Evolutionary conservation across 2,113 vertebrate genomes (phyloP).

Genomic region (Hipposideros armiger): DNA sequence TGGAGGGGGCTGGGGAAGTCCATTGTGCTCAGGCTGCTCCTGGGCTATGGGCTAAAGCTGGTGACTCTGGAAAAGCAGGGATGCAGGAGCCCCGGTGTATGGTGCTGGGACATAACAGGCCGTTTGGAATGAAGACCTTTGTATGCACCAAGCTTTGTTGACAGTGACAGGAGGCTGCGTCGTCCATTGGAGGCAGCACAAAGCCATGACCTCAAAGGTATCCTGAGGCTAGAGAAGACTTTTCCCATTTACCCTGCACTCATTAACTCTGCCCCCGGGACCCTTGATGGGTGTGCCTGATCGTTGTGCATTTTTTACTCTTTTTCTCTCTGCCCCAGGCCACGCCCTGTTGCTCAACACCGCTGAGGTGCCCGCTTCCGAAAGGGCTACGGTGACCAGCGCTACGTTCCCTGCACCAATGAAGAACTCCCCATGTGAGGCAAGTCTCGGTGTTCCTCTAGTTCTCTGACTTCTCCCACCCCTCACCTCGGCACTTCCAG

Average conservation of each 20-base stretch:
- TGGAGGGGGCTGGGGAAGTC: no score
- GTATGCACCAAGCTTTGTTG: background rate
- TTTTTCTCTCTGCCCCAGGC: constrained; percentile 85
- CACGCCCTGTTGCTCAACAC: constrained; percentile 91
- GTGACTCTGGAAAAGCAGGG: background rate
- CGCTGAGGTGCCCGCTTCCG: constrained; percentile 86
- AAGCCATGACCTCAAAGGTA: background rate
- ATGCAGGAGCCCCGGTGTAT: no score
- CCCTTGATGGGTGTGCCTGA: background rate
- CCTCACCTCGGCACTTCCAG: background rate
- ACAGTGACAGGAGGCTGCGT: background rate
- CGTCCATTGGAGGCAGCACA: background rate
- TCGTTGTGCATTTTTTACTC: background rate
- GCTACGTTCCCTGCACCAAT: constrained; percentile 93
- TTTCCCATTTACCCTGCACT: background rate
- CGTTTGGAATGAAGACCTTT: background rate
- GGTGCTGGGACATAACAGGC: no score
- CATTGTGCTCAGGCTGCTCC: background rate
- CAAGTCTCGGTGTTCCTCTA: constrained; percentile 84
- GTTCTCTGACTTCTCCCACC: background rate
- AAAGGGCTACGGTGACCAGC: constrained; percentile 90
- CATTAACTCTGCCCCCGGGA: background rate
- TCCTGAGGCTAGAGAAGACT: background rate
- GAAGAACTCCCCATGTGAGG: constrained; percentile 95
- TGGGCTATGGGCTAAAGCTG: background rate